Evolutionary conservation across 1,140 invertebrate species (phyloP).

Genomic region (Apis dorsata): DNA sequence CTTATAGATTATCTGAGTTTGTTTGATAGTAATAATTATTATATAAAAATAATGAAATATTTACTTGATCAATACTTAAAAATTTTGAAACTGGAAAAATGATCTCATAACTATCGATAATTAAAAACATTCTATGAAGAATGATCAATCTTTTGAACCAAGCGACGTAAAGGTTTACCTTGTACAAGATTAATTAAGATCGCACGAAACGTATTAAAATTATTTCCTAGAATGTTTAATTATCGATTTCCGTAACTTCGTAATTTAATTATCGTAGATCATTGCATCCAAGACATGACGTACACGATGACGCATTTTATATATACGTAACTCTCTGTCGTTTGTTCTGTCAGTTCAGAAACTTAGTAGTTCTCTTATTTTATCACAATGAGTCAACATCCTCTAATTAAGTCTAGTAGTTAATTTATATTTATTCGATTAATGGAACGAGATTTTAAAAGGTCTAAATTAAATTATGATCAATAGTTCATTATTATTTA

Average conservation of each 20-base stretch:
- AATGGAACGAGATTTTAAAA: no score
- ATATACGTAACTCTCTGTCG: background rate
- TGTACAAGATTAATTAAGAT: background rate
- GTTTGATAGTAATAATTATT: background rate
- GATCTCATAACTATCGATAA: background rate
- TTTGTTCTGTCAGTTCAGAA: background rate
- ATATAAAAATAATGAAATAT: no score
- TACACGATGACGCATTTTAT: background rate
- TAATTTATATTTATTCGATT: no score
- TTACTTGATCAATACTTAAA: background rate
- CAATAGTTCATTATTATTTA: no score
- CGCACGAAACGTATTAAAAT: constrained; percentile 1
- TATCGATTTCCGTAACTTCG: constrained; percentile 15
- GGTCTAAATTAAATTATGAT: no score
- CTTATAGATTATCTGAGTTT: no score
- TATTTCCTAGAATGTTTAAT: constrained; percentile 26
- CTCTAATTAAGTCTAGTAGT: no score
- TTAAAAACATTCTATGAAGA: background rate
- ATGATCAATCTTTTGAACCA: background rate
- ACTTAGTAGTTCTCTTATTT: background rate
- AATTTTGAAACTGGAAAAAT: background rate
- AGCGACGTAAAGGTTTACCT: background rate
- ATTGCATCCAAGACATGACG: background rate
- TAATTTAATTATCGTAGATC: constrained; percentile 38
- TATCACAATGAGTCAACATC: background rate